Evolutionary conservation across 35 echinoderm and acorn worm species (phyloP).

Genomic region (Holothuria glaberrima): DNA sequence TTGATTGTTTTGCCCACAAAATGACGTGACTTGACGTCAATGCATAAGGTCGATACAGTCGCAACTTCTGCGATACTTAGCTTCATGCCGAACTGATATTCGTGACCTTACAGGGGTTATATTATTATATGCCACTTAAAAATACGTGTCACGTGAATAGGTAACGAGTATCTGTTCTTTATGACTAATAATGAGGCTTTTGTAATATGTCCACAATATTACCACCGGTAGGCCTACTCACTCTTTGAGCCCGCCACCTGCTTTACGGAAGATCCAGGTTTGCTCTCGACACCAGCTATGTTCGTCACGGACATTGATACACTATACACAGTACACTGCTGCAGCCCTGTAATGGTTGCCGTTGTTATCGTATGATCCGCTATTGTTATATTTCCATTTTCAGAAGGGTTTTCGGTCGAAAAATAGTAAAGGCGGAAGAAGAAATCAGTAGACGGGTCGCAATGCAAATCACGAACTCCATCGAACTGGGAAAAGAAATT

Average conservation of each 20-base stretch:
- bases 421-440: conserved; percentile 8
- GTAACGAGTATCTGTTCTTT: too few species aligned
- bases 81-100: too few species aligned
- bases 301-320: not conserved
- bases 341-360: not conserved
- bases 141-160: too few species aligned
- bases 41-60: too few species aligned
- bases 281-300: conserved; percentile 19
- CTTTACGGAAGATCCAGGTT: not conserved
- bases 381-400: conserved; percentile 2
- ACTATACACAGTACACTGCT: conserved; percentile 4
- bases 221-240: not conserved
- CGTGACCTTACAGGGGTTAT: too few species aligned
- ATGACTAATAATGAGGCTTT: too few species aligned
- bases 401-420: not conserved
- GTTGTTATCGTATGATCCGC: not conserved
- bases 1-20: too few species aligned
- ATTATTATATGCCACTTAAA: too few species aligned
- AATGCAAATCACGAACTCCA: conserved; percentile 15
- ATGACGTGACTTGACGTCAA: too few species aligned
- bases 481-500: not conserved
- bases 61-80: too few species aligned
- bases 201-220: too few species aligned
- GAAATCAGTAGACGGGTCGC: not conserved
- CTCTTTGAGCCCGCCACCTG: conserved; percentile 12